These are phyloP conservation scores for Euglossa dilemma DNA, from an alignment of 1,140 invertebrate genomes.

Conservation along the genomic window DNA sequence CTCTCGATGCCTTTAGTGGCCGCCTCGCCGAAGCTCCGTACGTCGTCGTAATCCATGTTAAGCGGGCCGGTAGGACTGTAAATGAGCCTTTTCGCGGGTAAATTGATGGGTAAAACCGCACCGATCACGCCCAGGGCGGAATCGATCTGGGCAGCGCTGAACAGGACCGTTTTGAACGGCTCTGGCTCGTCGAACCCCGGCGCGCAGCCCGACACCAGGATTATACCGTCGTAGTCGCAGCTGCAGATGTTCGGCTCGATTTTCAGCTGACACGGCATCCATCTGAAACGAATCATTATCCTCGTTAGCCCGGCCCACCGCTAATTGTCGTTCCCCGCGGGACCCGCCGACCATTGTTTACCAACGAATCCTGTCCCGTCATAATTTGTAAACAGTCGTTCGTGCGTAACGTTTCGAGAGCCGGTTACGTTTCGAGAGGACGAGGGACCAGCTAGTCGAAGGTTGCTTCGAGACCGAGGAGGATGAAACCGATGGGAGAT, in stretches of 20 bases:
- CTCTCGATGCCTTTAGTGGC: constrained; percentile 85
- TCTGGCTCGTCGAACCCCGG: constrained; percentile 77
- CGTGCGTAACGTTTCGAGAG: background rate
- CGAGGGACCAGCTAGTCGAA: too few species aligned
- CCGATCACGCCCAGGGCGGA: constrained; percentile 73
- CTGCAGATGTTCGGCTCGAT: constrained; percentile 76
- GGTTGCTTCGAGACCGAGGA: background rate
- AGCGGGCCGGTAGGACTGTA: constrained; percentile 90
- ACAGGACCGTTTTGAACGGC: constrained; percentile 79
- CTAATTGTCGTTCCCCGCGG: constrained; percentile 12
- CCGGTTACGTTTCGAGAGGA: background rate
- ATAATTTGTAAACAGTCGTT: background rate
- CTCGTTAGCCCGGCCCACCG: background rate
- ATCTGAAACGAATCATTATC: constrained; percentile 71
- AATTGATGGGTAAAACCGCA: constrained; percentile 85
- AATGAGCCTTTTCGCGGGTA: constrained; percentile 87
- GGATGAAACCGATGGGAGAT: background rate
- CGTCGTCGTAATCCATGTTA: constrained; percentile 92
- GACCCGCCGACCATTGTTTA: constrained; percentile 9
- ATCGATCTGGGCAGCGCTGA: constrained; percentile 75
- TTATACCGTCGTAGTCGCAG: constrained; percentile 78
- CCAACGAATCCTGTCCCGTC: background rate
- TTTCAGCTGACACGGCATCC: constrained; percentile 77
- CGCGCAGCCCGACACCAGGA: constrained; percentile 76
- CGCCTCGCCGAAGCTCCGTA: constrained; percentile 86